phyloP scores from a whole-genome alignment of 1,140 invertebrate species.

The Melipona quadrifasciata region DNA sequence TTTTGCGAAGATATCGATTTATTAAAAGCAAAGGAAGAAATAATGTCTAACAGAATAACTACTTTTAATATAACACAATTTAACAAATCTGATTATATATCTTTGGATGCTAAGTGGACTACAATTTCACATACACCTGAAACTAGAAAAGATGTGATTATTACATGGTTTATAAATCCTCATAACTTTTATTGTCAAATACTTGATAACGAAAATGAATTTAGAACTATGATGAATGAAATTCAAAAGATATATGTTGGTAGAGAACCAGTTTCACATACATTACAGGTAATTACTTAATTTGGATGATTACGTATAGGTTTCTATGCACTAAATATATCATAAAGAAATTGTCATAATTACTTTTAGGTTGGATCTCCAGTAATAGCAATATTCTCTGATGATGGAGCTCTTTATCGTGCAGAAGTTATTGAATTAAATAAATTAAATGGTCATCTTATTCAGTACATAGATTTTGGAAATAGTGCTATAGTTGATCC shows the following conservation, averaged over 20 bases:
- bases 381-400: slow-evolving; percentile 86
- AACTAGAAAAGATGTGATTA: slow-evolving; percentile 76
- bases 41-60: slow-evolving; percentile 16
- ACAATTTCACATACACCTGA: slow-evolving; percentile 69
- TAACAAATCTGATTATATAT: slow-evolving; percentile 72
- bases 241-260: slow-evolving; percentile 86
- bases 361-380: slow-evolving; percentile 82
- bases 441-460: slow-evolving; percentile 83
- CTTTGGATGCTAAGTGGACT: slow-evolving; percentile 75
- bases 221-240: slow-evolving; percentile 86
- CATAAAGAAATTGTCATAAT: slow-evolving; percentile 42
- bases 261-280: slow-evolving; percentile 74
- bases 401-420: slow-evolving; percentile 87
- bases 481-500: slow-evolving; percentile 85
- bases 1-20: slow-evolving; percentile 69
- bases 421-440: slow-evolving; percentile 84
- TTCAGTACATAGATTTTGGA: slow-evolving; percentile 89
- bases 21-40: slow-evolving; percentile 56
- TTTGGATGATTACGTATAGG: slow-evolving; percentile 13
- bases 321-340: slow-evolving; percentile 2
- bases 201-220: slow-evolving; percentile 78
- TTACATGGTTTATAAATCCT: slow-evolving; percentile 86
- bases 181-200: slow-evolving; percentile 87
- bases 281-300: slow-evolving; percentile 66
- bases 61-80: slow-evolving; percentile 6